Evolutionary conservation across 2,888 invertebrate species (phyloP).

Genomic region (Drosophila barbarae): DNA sequence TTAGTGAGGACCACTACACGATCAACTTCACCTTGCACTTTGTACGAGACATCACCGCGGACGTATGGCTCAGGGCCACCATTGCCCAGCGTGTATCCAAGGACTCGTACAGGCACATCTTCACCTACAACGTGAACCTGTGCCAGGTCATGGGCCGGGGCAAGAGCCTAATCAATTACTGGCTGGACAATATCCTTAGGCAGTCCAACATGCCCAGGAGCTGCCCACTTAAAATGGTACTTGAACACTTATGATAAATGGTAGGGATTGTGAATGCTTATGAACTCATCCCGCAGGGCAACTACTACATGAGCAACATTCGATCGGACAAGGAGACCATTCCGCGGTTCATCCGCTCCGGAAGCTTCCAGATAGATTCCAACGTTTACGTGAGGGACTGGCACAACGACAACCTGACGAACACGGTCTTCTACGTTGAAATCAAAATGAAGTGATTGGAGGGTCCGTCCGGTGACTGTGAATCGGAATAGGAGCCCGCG

Average conservation of each 20-base stretch:
- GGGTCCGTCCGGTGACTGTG: not conserved
- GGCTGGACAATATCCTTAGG: slow-evolving; percentile 37
- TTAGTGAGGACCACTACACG: slow-evolving; percentile 36
- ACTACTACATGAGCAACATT: slow-evolving; percentile 35
- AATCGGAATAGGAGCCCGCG: not conserved
- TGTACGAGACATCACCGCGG: slow-evolving; percentile 27
- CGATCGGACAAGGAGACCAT: slow-evolving; percentile 32
- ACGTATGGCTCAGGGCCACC: slow-evolving; percentile 40
- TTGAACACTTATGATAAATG: not conserved
- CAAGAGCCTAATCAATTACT: slow-evolving; percentile 41
- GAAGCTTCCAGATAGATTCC: slow-evolving; percentile 33
- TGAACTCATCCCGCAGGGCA: slow-evolving; percentile 13
- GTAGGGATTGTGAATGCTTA: not conserved
- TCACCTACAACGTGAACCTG: slow-evolving; percentile 48
- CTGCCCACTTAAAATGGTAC: slow-evolving; percentile 39
- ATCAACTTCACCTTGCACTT: slow-evolving; percentile 46
- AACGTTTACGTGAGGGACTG: slow-evolving; percentile 30
- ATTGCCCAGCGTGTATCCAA: slow-evolving; percentile 31
- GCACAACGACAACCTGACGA: slow-evolving; percentile 30
- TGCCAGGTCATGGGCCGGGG: slow-evolving; percentile 39
- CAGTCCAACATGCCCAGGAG: slow-evolving; percentile 42
- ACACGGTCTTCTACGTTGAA: slow-evolving; percentile 29
- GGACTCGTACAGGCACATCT: slow-evolving; percentile 27
- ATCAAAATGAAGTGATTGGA: slow-evolving; percentile 34
- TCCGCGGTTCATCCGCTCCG: slow-evolving; percentile 37